Evolutionary conservation across 2,797 vertebrate species (phyloP).

Genomic region (Danio kyathit): DNA sequence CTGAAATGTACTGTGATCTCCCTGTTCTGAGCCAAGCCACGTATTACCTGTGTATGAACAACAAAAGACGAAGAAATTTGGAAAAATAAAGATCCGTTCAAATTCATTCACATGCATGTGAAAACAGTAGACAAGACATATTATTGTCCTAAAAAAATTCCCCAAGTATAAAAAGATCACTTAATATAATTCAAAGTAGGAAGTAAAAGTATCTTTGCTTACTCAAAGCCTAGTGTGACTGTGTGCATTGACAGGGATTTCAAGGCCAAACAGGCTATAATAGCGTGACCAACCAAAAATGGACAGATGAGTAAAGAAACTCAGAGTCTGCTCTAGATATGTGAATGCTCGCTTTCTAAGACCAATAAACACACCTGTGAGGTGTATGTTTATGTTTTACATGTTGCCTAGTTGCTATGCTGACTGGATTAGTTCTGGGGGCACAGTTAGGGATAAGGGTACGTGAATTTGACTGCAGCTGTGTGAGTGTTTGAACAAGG

Average conservation of each 20-base stretch:
- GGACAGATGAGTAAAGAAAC: neutral
- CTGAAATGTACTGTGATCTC: constrained; percentile 31
- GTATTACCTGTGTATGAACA: constrained; percentile 48
- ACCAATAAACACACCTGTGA: constrained; percentile 59
- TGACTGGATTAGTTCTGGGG: constrained; percentile 65
- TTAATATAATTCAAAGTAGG: neutral
- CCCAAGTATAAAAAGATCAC: neutral
- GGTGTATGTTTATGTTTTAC: constrained; percentile 62
- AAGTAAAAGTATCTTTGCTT: neutral
- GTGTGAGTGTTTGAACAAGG: constrained; percentile 53
- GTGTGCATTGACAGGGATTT: neutral
- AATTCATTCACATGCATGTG: neutral
- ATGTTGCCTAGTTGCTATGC: constrained; percentile 67
- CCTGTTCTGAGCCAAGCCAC: constrained; percentile 41
- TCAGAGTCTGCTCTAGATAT: constrained; percentile 1
- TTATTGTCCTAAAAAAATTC: neutral
- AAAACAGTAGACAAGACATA: neutral
- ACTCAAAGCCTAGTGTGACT: neutral
- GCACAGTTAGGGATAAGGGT: constrained; percentile 59
- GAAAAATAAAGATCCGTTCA: neutral
- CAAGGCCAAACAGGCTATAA: neutral
- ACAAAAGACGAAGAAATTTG: neutral
- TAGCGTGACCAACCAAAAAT: neutral
- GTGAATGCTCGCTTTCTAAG: constrained; percentile 65
- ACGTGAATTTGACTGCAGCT: constrained; percentile 65